Percentiles rank a stretch among this genome's conserved stretches.
These are phyloP conservation scores for Pterobdella sp. DNA, from an alignment of 2,888 invertebrate species.

Conservation along the genomic window DNA sequence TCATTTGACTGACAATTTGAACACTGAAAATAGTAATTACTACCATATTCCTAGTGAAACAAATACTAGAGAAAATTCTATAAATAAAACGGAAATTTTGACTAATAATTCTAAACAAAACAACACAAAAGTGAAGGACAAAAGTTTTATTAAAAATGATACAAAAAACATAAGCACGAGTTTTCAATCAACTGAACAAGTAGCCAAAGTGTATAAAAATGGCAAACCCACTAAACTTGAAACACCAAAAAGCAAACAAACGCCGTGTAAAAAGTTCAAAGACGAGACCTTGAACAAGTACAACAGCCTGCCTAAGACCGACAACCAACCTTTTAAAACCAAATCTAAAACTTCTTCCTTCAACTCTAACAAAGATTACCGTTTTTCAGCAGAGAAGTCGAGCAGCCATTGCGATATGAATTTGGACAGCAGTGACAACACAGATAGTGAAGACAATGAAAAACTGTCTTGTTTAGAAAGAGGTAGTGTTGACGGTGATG, in stretches of 20 bases:
- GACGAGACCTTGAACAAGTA: neutral
- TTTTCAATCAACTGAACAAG: neutral
- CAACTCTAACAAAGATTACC: neutral
- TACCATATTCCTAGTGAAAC: neutral
- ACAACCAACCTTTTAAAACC: neutral
- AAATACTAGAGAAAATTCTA: neutral
- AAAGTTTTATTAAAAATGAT: neutral
- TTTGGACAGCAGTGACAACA: constrained; percentile 21
- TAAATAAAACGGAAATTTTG: neutral
- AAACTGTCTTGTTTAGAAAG: constrained; percentile 2
- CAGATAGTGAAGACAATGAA: constrained; percentile 30
- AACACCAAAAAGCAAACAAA: neutral
- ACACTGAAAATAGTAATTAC: neutral
- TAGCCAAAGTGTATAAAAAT: neutral
- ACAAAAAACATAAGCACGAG: neutral
- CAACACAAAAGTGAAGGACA: neutral
- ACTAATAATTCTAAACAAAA: neutral
- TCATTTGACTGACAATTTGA: neutral
- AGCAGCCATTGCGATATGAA: constrained; percentile 18
- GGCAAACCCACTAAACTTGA: neutral
- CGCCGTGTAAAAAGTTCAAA: neutral
- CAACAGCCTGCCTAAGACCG: neutral
- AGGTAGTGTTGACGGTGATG: constrained; percentile 34
- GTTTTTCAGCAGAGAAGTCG: neutral
- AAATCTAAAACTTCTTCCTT: neutral